Percentiles rank a stretch among this genome's conserved stretches.
Conservation (phyloP, 1,140 invertebrate genomes). For the Berghia stephanieae region DNA sequence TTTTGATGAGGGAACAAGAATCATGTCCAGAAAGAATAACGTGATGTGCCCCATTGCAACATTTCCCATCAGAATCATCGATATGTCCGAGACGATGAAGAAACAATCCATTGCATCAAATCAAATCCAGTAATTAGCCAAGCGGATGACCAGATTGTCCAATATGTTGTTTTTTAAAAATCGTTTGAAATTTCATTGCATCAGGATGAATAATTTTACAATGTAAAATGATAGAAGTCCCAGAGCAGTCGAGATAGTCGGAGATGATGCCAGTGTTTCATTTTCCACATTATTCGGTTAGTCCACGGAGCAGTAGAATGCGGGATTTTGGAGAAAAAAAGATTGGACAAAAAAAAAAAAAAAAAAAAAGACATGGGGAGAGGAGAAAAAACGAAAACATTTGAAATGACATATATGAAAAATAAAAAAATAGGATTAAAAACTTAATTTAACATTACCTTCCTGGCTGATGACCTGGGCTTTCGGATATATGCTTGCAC, state of each 20-base stretch:
- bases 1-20: neutral
- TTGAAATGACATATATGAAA: neutral
- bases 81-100: neutral
- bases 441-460: neutral
- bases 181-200: too few species aligned
- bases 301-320: too few species aligned
- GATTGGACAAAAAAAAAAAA: constrained; percentile 16
- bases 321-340: neutral
- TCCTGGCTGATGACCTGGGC: neutral
- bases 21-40: neutral
- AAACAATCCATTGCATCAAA: too few species aligned
- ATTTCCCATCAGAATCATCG: neutral
- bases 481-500: constrained; percentile 23
- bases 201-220: too few species aligned
- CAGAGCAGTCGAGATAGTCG: neutral
- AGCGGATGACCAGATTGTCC: too few species aligned
- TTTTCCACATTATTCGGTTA: too few species aligned
- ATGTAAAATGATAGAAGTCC: neutral
- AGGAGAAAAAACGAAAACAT: neutral
- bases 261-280: neutral
- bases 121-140: too few species aligned
- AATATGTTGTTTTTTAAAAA: too few species aligned
- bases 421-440: neutral
- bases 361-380: neutral
- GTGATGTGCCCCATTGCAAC: neutral